Evolutionary conservation across 2,797 vertebrate species (phyloP).

Genomic region (Xerus rutilus): DNA sequence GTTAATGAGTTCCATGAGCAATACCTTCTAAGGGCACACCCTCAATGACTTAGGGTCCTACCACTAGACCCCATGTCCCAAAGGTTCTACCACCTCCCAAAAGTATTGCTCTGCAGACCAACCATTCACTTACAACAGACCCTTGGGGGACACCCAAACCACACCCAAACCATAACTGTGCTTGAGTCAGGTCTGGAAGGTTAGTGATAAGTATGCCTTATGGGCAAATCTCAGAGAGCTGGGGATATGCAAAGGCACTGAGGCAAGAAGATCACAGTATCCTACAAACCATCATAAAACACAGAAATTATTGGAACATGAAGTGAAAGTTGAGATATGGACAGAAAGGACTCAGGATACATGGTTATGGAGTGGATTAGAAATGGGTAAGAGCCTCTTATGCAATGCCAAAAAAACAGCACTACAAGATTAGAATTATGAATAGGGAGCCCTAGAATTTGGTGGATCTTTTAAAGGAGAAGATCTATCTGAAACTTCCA

Average conservation of each 20-base stretch:
- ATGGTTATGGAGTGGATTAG: neutral
- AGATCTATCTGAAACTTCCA: neutral
- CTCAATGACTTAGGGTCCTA: neutral
- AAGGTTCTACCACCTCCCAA: neutral
- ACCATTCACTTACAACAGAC: neutral
- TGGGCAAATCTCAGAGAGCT: neutral
- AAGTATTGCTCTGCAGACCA: neutral
- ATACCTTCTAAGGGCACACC: neutral
- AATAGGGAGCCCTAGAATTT: no score
- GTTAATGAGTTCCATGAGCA: neutral
- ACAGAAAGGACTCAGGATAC: neutral
- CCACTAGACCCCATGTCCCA: neutral
- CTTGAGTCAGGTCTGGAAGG: neutral
- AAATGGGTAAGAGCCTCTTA: neutral
- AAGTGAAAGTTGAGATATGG: neutral
- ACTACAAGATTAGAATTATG: neutral
- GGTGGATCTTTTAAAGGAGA: neutral
- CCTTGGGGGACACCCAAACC: neutral
- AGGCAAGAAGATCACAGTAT: neutral
- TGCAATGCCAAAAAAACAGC: neutral
- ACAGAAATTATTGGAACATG: neutral
- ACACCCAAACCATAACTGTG: neutral
- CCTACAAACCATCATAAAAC: neutral
- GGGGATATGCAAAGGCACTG: neutral
- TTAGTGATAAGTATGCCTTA: neutral